Percentiles rank a stretch among this genome's conserved stretches.
Evolutionary conservation across 1,140 invertebrate species (phyloP).

Genomic region (Drosophila sproati): DNA sequence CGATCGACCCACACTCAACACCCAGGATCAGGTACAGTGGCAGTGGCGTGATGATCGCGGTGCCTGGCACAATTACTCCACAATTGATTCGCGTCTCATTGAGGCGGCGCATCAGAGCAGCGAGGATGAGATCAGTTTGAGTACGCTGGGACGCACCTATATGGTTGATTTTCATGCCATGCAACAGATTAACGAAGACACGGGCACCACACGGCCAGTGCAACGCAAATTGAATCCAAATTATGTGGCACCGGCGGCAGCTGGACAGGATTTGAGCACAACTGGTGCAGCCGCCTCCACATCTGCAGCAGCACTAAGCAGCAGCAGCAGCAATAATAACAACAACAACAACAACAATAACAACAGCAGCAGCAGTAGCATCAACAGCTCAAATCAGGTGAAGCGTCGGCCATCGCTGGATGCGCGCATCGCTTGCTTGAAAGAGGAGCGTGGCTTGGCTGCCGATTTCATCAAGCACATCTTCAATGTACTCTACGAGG

Average conservation of each 20-base stretch:
- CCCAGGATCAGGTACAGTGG: slow-evolving; percentile 95
- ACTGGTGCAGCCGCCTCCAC: slow-evolving; percentile 50
- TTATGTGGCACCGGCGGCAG: slow-evolving; percentile 62
- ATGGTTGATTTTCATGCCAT: slow-evolving; percentile 98
- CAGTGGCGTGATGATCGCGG: slow-evolving; percentile 98
- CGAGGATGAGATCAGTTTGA: slow-evolving; percentile 97
- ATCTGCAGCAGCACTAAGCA: slow-evolving; percentile 12
- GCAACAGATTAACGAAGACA: slow-evolving; percentile 99
- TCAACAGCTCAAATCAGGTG: slow-evolving; percentile 17
- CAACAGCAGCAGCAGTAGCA: slow-evolving; percentile 29
- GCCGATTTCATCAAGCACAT: slow-evolving; percentile 94
- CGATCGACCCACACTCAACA: slow-evolving; percentile 88
- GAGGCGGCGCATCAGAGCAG: slow-evolving; percentile 96
- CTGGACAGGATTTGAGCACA: slow-evolving; percentile 71
- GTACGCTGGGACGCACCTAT: slow-evolving; percentile 95
- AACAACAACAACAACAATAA: slow-evolving; percentile 41
- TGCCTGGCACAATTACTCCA: slow-evolving; percentile 89
- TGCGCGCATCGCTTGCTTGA: slow-evolving; percentile 88
- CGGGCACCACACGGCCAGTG: slow-evolving; percentile 95
- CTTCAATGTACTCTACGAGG: slow-evolving; percentile 97
- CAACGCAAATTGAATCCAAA: slow-evolving; percentile 88
- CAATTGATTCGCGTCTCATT: slow-evolving; percentile 88
- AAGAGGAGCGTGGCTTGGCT: slow-evolving; percentile 89
- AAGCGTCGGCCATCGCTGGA: slow-evolving; percentile 85
- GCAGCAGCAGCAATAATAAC: slow-evolving; percentile 2